These are phyloP conservation scores for Leptopilina drosophilae DNA, from an alignment of 2,888 invertebrate genomes.

Conservation along the genomic window DNA sequence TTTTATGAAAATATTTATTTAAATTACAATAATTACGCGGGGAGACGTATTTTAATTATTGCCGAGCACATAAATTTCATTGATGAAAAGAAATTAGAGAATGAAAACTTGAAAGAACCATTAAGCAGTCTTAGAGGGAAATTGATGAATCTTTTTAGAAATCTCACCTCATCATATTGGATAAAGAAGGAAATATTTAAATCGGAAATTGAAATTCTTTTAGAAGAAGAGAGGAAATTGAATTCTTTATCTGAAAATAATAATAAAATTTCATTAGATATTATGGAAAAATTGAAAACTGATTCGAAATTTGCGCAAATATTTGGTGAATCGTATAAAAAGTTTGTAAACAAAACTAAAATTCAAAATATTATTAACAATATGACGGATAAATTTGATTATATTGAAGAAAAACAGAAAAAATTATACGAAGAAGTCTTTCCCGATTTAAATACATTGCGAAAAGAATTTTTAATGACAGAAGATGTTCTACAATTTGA, in stretches of 20 bases:
- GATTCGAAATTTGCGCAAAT: neutral
- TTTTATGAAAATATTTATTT: neutral
- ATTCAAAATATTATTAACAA: neutral
- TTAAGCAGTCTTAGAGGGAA: neutral
- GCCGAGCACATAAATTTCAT: neutral
- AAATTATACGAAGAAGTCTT: neutral
- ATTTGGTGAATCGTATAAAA: neutral
- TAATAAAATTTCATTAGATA: neutral
- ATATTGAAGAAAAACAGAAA: neutral
- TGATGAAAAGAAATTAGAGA: neutral
- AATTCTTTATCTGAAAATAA: constrained; percentile 8
- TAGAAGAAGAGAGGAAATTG: constrained; percentile 3
- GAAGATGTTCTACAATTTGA: neutral
- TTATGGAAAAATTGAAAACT: neutral
- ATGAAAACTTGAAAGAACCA: no score
- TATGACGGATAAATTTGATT: neutral
- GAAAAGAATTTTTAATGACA: neutral
- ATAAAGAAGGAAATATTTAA: neutral
- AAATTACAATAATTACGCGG: neutral
- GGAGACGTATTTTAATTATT: no score
- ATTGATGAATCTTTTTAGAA: neutral
- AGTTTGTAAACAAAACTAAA: neutral
- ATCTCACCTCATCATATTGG: neutral
- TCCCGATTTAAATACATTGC: neutral
- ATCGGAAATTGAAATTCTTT: constrained; percentile 7